Percentiles rank a stretch among this genome's conserved stretches.
These are phyloP conservation scores for Pygoscelis antarcticus DNA, from an alignment of 2,113 vertebrate genomes.

Conservation along the genomic window DNA sequence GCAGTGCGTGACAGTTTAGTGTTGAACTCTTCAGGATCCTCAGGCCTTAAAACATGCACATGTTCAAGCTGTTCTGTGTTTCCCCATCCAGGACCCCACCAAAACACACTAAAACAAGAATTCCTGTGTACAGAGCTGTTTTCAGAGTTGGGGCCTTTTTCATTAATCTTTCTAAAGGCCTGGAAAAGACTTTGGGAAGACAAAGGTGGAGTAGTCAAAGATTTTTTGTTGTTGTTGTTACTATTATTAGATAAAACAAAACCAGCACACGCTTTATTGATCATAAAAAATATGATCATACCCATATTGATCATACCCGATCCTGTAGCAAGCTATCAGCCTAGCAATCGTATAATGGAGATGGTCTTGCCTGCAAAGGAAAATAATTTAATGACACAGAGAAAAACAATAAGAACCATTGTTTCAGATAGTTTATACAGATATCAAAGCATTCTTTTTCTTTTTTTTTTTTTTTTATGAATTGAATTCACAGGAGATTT, in stretches of 20 bases:
- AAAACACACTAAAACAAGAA: neutral
- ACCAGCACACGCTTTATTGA: neutral
- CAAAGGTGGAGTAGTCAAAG: neutral
- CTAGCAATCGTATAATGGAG: neutral
- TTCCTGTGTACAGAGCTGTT: neutral
- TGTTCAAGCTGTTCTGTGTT: neutral
- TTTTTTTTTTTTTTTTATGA: neutral
- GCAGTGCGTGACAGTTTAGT: neutral
- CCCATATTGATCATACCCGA: slow-evolving; percentile 19
- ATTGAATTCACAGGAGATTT: slow-evolving; percentile 19
- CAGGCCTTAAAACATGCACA: neutral
- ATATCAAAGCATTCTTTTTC: neutral
- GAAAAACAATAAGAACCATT: slow-evolving; percentile 5
- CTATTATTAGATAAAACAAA: neutral
- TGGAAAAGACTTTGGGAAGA: neutral
- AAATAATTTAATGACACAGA: neutral
- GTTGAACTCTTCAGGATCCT: neutral
- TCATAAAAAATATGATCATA: too few relatives aligned
- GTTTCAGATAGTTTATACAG: slow-evolving; percentile 19
- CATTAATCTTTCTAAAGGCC: neutral
- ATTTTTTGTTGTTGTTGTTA: neutral
- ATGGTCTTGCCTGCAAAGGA: neutral
- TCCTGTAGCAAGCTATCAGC: neutral
- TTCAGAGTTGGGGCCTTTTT: neutral
- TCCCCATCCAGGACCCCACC: neutral